Evolutionary conservation across 2,113 vertebrate species (phyloP).

Genomic region (Esox niger): DNA sequence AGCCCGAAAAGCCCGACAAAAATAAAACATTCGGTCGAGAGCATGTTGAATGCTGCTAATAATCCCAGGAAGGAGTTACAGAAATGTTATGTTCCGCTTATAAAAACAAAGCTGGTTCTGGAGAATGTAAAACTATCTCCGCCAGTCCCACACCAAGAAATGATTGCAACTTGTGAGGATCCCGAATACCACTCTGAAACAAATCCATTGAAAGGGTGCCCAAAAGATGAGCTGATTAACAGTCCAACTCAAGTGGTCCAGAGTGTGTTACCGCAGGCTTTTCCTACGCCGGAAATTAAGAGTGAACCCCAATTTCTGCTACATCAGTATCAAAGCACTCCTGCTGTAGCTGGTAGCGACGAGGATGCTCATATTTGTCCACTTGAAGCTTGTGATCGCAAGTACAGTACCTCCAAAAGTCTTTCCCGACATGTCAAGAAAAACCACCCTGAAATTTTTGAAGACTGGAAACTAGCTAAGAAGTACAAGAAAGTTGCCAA

Average conservation of each 20-base stretch:
- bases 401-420: slow-evolving; percentile 94
- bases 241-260: slow-evolving; percentile 29
- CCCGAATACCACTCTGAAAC: slow-evolving; percentile 24
- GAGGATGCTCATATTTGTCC: slow-evolving; percentile 86
- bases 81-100: slow-evolving; percentile 61
- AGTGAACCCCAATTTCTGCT: slow-evolving; percentile 55
- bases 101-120: slow-evolving; percentile 42
- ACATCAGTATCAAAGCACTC: slow-evolving; percentile 54
- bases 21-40: slow-evolving; percentile 69
- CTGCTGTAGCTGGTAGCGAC: slow-evolving; percentile 47
- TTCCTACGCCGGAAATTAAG: slow-evolving; percentile 59
- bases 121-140: slow-evolving; percentile 25
- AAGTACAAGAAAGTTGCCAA: slow-evolving; percentile 87
- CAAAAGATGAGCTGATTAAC: slow-evolving; percentile 27
- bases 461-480: slow-evolving; percentile 89
- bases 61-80: slow-evolving; percentile 46
- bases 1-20: slow-evolving; percentile 44
- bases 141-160: slow-evolving; percentile 16
- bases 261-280: slow-evolving; percentile 48
- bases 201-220: slow-evolving; percentile 34
- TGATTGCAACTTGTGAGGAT: slow-evolving; percentile 20
- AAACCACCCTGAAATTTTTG: slow-evolving; percentile 93
- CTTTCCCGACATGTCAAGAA: slow-evolving; percentile 97
- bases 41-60: slow-evolving; percentile 53
- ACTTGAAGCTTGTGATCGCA: slow-evolving; percentile 87